Percentiles rank a stretch among this genome's conserved stretches.
Conservation (phyloP, 2,797 vertebrate species). For the Neosilurus hyrtlii region DNA sequence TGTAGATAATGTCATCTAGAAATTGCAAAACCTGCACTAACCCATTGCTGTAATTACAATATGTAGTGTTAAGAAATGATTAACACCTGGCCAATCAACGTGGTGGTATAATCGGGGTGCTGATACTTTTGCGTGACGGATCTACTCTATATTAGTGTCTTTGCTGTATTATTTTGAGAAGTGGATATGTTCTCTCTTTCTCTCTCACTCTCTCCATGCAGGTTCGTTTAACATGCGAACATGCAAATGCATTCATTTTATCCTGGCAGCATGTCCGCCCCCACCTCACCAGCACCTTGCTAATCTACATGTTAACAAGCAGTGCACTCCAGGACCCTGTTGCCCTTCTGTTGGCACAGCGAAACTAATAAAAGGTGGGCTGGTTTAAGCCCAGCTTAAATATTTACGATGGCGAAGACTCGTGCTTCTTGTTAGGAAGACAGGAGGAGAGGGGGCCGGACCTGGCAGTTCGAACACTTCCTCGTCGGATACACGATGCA, state of each 20-base stretch:
- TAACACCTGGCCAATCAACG: conserved; percentile 1
- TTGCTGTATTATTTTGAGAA: conserved; percentile 17
- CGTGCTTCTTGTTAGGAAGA: conserved; percentile 67
- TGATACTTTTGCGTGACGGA: neutral
- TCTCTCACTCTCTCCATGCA: neutral
- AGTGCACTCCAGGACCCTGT: conserved; percentile 64
- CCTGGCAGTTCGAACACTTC: conserved; percentile 66
- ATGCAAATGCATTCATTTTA: conserved; percentile 77
- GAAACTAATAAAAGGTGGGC: conserved; percentile 71
- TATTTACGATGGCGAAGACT: conserved; percentile 70
- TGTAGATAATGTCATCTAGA: too few species aligned
- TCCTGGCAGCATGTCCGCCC: conserved; percentile 66
- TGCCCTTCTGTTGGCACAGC: conserved; percentile 63
- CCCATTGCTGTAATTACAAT: neutral
- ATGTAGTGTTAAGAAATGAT: neutral
- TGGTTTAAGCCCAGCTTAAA: conserved; percentile 73
- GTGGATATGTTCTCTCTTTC: neutral
- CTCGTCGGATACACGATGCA: conserved; percentile 55
- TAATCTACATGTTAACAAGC: conserved; percentile 81
- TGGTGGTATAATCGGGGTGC: neutral
- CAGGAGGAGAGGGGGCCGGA: conserved; percentile 56
- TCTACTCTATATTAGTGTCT: neutral
- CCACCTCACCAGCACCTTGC: conserved; percentile 67
- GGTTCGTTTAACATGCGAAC: conserved; percentile 66
- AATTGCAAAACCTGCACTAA: too few species aligned